Conservation (phyloP, 2,888 invertebrate species). For the Aelia acuminata region DNA sequence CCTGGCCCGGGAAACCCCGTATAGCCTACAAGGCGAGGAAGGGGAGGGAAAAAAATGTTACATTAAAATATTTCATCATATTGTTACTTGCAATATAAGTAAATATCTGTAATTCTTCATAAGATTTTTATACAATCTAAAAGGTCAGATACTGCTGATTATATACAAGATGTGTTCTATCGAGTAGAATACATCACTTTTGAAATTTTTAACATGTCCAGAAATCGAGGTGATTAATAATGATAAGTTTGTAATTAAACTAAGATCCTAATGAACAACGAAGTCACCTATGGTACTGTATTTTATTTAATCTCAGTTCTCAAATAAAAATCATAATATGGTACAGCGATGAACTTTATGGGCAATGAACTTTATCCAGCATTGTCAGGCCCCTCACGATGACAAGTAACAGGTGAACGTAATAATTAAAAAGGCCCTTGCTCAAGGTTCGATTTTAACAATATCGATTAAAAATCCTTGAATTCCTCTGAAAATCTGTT, state of each 20-base stretch:
- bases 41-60: too few relatives aligned
- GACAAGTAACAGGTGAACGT: neutral
- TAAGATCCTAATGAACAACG: neutral
- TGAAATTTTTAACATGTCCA: neutral
- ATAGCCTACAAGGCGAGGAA: too few relatives aligned
- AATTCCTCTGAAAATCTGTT: slow-evolving; percentile 20
- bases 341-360: neutral
- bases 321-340: neutral
- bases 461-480: slow-evolving; percentile 8
- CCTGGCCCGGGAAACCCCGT: too few relatives aligned
- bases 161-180: too few relatives aligned
- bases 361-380: neutral
- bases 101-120: too few relatives aligned
- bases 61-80: too few relatives aligned
- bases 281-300: neutral
- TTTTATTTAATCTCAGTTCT: neutral
- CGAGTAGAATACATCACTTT: neutral
- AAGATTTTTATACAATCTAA: too few relatives aligned
- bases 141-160: too few relatives aligned
- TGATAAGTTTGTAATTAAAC: neutral
- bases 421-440: neutral
- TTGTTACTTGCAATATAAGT: too few relatives aligned
- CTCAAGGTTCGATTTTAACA: neutral
- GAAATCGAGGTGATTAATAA: neutral
- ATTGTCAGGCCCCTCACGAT: neutral